These are phyloP conservation scores for Peromyscus attwateri DNA, from an alignment of 2,797 vertebrate species.

Conservation along the genomic window DNA sequence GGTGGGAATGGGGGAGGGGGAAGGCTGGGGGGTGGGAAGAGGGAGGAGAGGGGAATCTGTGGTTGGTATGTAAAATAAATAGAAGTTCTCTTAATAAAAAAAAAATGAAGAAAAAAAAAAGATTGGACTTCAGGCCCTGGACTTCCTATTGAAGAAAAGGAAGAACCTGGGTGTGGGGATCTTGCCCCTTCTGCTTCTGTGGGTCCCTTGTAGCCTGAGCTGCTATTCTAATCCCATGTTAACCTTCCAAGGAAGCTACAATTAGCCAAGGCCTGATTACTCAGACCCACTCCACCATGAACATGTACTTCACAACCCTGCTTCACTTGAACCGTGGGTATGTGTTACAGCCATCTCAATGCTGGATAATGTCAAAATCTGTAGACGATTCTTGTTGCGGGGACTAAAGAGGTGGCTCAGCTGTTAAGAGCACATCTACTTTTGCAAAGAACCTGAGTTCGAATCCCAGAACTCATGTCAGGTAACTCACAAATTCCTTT, in stretches of 20 bases:
- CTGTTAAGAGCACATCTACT: neutral
- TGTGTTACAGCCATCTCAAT: neutral
- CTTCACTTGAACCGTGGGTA: neutral
- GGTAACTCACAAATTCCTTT: neutral
- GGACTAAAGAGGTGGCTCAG: neutral
- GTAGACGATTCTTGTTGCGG: neutral
- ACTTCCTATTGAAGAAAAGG: neutral
- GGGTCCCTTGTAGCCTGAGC: neutral
- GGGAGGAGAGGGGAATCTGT: too few species aligned
- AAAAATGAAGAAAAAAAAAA: neutral
- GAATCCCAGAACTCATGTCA: neutral
- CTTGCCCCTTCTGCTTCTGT: neutral
- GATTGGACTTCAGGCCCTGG: neutral
- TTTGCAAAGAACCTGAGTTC: neutral
- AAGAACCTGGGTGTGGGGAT: neutral
- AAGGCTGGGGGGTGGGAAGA: too few species aligned
- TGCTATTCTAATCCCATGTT: neutral
- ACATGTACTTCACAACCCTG: neutral
- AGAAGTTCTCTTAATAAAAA: too few species aligned
- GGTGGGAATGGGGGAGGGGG: too few species aligned
- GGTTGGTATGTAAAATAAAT: too few species aligned
- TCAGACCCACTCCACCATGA: neutral
- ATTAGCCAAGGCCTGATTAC: neutral
- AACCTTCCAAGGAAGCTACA: neutral
- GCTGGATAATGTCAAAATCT: constrained; percentile 10